These are phyloP conservation scores for Gibbula magus DNA, from an alignment of 2,888 invertebrate genomes.

Conservation along the genomic window DNA sequence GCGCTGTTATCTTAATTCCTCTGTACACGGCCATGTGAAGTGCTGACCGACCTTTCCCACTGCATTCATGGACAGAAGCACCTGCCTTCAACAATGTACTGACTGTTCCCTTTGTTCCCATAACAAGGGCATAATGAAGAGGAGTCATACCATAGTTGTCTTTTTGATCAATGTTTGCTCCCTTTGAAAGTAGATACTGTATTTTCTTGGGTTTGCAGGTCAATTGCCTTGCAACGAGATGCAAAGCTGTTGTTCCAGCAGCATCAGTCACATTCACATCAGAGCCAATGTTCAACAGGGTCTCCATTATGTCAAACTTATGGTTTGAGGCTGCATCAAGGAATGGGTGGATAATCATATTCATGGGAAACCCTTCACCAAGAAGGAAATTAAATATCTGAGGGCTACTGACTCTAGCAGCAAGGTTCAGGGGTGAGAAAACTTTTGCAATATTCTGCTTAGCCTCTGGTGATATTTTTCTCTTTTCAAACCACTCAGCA, in stretches of 20 bases:
- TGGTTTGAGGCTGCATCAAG: background rate
- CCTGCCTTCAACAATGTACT: background rate
- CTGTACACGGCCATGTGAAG: constrained; percentile 9
- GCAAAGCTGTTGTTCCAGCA: background rate
- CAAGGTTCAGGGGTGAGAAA: background rate
- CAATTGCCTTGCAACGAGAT: background rate
- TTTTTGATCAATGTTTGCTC: background rate
- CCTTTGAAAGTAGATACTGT: constrained; percentile 1
- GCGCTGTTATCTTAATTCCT: background rate
- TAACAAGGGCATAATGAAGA: background rate
- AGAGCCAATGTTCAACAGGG: background rate
- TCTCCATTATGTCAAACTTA: background rate
- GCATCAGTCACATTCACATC: background rate
- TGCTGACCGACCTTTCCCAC: background rate
- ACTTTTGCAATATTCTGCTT: background rate
- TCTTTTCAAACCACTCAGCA: background rate
- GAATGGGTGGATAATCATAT: background rate
- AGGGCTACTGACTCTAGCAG: background rate
- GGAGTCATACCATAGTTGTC: background rate
- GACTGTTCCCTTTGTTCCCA: background rate
- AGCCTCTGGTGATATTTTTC: background rate
- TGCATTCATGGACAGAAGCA: background rate
- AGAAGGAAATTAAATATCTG: constrained; percentile 3
- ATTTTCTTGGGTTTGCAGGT: background rate
- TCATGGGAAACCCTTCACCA: background rate